Conservation (phyloP, 2,113 vertebrate species). For the Morone chrysops region DNA sequence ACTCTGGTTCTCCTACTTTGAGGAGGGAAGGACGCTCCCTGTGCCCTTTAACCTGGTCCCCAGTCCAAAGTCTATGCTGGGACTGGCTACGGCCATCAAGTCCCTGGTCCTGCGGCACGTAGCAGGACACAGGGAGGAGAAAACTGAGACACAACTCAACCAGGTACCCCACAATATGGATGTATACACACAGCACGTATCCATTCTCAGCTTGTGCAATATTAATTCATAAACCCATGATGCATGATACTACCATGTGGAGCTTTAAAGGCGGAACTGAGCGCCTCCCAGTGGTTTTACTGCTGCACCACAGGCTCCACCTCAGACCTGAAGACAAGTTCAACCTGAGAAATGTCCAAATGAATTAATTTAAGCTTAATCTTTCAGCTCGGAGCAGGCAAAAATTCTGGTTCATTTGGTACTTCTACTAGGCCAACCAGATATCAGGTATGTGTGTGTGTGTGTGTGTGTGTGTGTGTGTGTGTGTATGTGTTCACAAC, state of each 20-base stretch:
- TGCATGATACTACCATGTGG: background rate
- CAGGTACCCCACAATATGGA: slow-evolving; percentile 83
- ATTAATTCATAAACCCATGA: background rate
- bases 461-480: background rate
- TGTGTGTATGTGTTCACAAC: background rate
- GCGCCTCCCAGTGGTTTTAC: slow-evolving; percentile 62
- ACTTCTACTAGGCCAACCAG: slow-evolving; percentile 50
- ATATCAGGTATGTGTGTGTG: slow-evolving; percentile 68
- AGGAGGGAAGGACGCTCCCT: slow-evolving; percentile 96
- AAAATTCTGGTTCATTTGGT: slow-evolving; percentile 59
- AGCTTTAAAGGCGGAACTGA: slow-evolving; percentile 15
- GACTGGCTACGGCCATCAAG: slow-evolving; percentile 86
- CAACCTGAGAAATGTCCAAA: background rate
- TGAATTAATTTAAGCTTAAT: slow-evolving; percentile 4
- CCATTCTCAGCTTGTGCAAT: background rate
- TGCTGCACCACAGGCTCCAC: slow-evolving; percentile 34
- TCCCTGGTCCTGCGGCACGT: slow-evolving; percentile 81
- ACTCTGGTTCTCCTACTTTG: slow-evolving; percentile 99
- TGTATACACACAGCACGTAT: background rate
- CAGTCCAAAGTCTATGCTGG: slow-evolving; percentile 93
- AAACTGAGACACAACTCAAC: slow-evolving; percentile 89
- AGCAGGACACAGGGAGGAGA: slow-evolving; percentile 80
- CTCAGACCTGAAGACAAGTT: background rate
- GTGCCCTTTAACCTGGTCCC: slow-evolving; percentile 98
- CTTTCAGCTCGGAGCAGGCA: slow-evolving; percentile 69